These are phyloP conservation scores for Linyphia triangularis DNA, from an alignment of 2,888 invertebrate species.

Conservation along the genomic window DNA sequence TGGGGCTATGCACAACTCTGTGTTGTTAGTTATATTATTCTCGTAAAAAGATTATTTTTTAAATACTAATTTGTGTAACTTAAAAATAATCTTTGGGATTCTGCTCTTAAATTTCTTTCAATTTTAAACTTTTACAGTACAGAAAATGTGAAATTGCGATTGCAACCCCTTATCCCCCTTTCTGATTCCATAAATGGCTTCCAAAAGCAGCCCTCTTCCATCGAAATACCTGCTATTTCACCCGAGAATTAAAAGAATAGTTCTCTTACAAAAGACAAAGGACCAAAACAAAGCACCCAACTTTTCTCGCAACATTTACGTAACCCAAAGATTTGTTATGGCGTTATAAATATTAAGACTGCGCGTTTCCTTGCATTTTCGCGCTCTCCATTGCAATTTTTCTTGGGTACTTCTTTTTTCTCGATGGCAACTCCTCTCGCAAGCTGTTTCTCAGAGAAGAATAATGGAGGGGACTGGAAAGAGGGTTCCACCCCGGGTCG, in stretches of 20 bases:
- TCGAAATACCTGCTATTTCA: neutral
- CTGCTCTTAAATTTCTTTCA: no score
- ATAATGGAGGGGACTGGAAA: conserved; percentile 5
- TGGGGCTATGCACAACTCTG: no score
- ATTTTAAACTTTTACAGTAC: neutral
- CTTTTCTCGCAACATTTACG: conserved; percentile 56
- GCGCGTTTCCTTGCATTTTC: conserved; percentile 11
- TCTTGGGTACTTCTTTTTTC: neutral
- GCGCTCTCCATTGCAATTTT: neutral
- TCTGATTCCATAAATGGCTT: conserved; percentile 25
- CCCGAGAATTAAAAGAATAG: conserved; percentile 47
- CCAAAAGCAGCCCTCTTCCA: neutral
- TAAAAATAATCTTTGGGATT: no score
- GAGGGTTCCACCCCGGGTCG: conserved; percentile 17
- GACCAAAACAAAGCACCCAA: conserved; percentile 43
- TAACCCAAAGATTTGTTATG: conserved; percentile 54
- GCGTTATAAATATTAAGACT: conserved; percentile 55
- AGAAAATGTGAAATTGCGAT: neutral
- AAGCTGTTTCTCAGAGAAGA: conserved; percentile 45
- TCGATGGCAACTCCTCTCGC: conserved; percentile 12
- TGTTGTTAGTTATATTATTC: no score
- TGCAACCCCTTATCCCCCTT: neutral
- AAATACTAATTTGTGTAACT: no score
- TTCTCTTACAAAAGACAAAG: conserved; percentile 32
- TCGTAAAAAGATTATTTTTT: no score